Conservation (phyloP, 2,113 vertebrate species). For the Protobothrops mucrosquamatus region DNA sequence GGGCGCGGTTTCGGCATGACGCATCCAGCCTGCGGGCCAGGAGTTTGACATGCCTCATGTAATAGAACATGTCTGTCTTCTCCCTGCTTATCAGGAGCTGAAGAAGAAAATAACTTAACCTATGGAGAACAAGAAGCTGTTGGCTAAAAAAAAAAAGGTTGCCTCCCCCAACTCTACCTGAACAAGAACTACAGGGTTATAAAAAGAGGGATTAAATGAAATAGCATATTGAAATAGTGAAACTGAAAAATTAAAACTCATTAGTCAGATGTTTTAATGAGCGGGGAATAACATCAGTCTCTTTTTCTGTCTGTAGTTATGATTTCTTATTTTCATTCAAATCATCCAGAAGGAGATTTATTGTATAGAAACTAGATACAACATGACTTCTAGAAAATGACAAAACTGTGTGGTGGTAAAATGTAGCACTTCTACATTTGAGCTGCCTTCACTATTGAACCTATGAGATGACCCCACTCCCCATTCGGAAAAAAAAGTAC, state of each 20-base stretch:
- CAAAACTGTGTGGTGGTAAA: background rate
- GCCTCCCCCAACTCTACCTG: background rate
- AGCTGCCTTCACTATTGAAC: background rate
- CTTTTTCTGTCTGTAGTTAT: background rate
- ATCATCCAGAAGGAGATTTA: background rate
- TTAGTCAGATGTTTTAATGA: constrained; percentile 14
- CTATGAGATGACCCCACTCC: background rate
- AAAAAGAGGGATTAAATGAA: background rate
- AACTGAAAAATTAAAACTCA: constrained; percentile 7
- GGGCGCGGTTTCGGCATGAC: too few species aligned
- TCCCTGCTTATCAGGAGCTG: background rate
- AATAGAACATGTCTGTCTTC: background rate
- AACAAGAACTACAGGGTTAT: too few species aligned
- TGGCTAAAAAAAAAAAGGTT: background rate
- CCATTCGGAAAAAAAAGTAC: too few species aligned
- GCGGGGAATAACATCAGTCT: background rate
- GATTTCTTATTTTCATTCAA: background rate
- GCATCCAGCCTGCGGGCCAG: too few species aligned
- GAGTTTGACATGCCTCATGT: too few species aligned
- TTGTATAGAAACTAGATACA: background rate
- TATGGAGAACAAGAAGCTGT: background rate
- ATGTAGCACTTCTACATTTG: too few species aligned
- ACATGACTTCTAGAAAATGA: background rate
- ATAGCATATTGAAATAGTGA: background rate
- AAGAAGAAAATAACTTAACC: background rate